Evolutionary conservation across 35 echinoderm and acorn worm genomes (phyloP), one percentile per base, ranked within the genome.

Genomic region (Hemicentrotus pulcherrimus): DNA sequence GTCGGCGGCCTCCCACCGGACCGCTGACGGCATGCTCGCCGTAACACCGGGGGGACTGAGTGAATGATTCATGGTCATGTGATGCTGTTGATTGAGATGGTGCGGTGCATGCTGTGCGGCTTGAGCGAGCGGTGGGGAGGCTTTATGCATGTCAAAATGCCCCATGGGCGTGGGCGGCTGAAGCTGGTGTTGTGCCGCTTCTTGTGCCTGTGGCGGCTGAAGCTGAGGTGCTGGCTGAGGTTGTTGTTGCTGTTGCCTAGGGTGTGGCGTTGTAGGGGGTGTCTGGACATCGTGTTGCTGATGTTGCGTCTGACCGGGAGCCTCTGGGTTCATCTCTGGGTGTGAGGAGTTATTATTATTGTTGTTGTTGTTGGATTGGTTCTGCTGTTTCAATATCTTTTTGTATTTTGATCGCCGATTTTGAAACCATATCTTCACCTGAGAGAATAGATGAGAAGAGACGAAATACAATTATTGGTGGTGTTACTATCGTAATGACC

Each of bases 361-460:
- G 91, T 93, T 91, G 46, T 91, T 93, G 91, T 58, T 93, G 48
- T 92, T 92, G 1, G 48, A 48, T 93, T 97, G 96, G 32, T 97
- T 95, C 28, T 98, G 97, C 86, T 98, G 96, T 97, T 97, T 98
- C 48, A 98, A 88, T 5, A 98, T 95, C 93, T 98, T 98, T 91
- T 98, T 98, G 92, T 97, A 98, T 70, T 98, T 98, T 9, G 97
- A 98, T 1, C 97, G 95, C 58, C 97, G 95, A 50, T 98, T 98
- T 92, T 98, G 97, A 47, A 98, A 98, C 97, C 97, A 98, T 47
- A 98, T 98, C 94, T 98, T 98, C 15, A 98, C 96, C 97, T 98
- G 94, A 31, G 94, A 86, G 9, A 48, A 47, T 35, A 95, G 28
- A 91, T 45, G 88, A 30, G 46, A 88, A 95, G 33, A 90, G n/a